Evolutionary conservation across 2,797 vertebrate genomes (phyloP).

Genomic region (Mus caroli): DNA sequence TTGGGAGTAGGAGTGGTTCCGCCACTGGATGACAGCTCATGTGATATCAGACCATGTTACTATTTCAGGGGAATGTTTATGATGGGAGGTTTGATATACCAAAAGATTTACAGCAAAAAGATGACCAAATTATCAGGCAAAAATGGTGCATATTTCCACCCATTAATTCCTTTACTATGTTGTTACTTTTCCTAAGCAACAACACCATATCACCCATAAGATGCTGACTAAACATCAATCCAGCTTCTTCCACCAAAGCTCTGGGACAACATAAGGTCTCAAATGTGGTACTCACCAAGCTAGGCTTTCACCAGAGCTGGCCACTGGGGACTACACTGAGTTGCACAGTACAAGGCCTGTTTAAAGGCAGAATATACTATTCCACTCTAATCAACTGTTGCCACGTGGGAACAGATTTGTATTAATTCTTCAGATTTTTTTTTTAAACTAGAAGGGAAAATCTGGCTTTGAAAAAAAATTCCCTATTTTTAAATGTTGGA

Average conservation of each 20-base stretch:
- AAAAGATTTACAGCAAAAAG: slow-evolving; percentile 72
- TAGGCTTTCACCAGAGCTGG: slow-evolving; percentile 55
- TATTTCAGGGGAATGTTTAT: slow-evolving; percentile 72
- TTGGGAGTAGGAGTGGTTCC: slow-evolving; percentile 77
- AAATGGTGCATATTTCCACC: slow-evolving; percentile 32
- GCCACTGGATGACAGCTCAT: slow-evolving; percentile 70
- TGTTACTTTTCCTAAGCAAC: slow-evolving; percentile 64
- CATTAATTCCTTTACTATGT: slow-evolving; percentile 44
- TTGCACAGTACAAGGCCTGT: slow-evolving; percentile 5
- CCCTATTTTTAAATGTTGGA: slow-evolving; percentile 62
- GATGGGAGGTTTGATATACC: slow-evolving; percentile 70
- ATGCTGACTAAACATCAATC: slow-evolving; percentile 49
- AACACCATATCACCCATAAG: not conserved
- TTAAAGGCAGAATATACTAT: slow-evolving; percentile 56
- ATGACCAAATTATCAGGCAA: slow-evolving; percentile 69
- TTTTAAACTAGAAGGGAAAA: slow-evolving; percentile 40
- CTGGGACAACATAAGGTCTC: slow-evolving; percentile 41
- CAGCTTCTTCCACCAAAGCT: slow-evolving; percentile 32
- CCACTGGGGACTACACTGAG: not conserved
- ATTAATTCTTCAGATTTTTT: not conserved
- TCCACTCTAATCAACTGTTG: slow-evolving; percentile 39
- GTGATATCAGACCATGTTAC: slow-evolving; percentile 72
- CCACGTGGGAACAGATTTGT: not conserved
- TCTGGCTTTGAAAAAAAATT: slow-evolving; percentile 46
- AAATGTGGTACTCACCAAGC: slow-evolving; percentile 28